These are phyloP conservation scores for Euschistus heros DNA, from an alignment of 1,140 invertebrate species.

Conservation along the genomic window DNA sequence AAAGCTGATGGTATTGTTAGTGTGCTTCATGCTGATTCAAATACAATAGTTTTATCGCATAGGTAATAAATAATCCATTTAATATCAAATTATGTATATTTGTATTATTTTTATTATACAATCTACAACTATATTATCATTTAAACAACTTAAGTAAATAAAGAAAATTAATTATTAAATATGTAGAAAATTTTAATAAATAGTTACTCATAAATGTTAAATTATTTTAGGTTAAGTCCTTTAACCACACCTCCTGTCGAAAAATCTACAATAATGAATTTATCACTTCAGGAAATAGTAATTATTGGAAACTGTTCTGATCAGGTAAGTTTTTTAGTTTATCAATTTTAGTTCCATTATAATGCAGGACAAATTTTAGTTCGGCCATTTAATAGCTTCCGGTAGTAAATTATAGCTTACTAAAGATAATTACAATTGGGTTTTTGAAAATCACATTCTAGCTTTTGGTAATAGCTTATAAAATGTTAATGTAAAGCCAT, in stretches of 20 bases:
- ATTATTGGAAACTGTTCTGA: constrained; percentile 89
- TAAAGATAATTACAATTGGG: too few species aligned
- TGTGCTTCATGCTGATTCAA: constrained; percentile 76
- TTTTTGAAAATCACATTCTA: too few species aligned
- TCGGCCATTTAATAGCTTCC: neutral
- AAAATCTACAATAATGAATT: constrained; percentile 70
- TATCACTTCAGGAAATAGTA: constrained; percentile 85
- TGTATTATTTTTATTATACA: neutral
- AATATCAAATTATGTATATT: neutral
- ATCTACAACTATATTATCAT: neutral
- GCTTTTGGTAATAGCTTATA: too few species aligned
- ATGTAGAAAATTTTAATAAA: neutral
- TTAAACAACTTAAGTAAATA: neutral
- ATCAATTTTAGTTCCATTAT: too few species aligned
- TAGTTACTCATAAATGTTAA: constrained; percentile 13
- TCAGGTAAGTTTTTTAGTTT: constrained; percentile 46
- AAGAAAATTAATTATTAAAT: constrained; percentile 14
- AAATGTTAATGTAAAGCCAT: too few species aligned
- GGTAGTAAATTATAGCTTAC: neutral
- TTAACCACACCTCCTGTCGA: constrained; percentile 79
- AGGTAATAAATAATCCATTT: constrained; percentile 41
- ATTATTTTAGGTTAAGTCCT: constrained; percentile 59
- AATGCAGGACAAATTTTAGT: too few species aligned
- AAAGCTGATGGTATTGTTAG: constrained; percentile 82
- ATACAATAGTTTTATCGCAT: constrained; percentile 70